phyloP scores from a whole-genome alignment of 2,797 vertebrate genomes.

The Phoebastria nigripes region DNA sequence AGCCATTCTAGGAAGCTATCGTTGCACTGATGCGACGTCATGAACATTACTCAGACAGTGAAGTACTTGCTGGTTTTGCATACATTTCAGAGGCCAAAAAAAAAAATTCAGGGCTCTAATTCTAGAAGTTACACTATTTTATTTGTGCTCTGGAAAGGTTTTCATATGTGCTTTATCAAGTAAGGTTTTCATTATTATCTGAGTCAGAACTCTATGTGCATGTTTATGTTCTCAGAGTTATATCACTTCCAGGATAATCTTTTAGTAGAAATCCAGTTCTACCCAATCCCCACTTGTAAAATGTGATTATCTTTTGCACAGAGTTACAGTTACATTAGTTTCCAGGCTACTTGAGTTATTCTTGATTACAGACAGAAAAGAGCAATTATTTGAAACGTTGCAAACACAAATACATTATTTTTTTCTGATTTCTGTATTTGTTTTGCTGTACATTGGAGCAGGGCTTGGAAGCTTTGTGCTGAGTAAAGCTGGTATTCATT shows the following conservation, averaged over 20 bases:
- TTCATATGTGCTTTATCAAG: background rate
- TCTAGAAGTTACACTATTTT: background rate
- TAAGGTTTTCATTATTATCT: background rate
- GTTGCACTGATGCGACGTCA: background rate
- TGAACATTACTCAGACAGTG: background rate
- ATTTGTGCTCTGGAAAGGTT: background rate
- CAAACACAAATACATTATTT: background rate
- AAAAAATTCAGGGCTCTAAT: background rate
- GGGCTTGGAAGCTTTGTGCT: background rate
- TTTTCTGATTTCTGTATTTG: background rate
- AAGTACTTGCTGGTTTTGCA: background rate
- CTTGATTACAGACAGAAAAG: background rate
- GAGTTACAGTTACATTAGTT: background rate
- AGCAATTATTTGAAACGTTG: background rate
- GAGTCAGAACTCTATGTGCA: background rate
- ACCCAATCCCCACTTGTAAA: background rate
- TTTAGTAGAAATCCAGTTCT: background rate
- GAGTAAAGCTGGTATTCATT: background rate
- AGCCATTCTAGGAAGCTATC: background rate
- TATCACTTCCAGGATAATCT: background rate
- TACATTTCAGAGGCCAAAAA: background rate
- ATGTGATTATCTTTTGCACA: background rate
- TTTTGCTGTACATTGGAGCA: background rate
- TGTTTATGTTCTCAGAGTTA: background rate
- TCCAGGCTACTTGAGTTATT: background rate